Conservation (phyloP, 2,797 vertebrate genomes). For the Enteromius anoplus region DNA sequence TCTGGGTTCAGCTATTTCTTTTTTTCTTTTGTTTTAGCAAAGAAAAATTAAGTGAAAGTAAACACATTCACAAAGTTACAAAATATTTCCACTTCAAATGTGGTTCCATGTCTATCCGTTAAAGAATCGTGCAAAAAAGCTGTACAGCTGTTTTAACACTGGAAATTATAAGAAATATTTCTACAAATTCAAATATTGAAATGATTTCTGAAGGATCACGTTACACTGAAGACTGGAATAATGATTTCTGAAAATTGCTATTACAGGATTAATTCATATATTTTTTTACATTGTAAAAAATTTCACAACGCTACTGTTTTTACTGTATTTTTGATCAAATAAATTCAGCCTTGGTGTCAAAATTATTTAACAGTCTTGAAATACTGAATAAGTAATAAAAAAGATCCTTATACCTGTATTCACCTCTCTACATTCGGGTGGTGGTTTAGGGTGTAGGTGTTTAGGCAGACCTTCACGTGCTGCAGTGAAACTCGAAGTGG, state of each 20-base stretch:
- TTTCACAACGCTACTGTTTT: not conserved
- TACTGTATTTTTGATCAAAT: not conserved
- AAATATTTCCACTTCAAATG: not conserved
- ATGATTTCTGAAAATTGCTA: not conserved
- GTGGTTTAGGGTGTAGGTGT: conserved; percentile 58
- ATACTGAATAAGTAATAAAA: not conserved
- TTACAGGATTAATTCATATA: not conserved
- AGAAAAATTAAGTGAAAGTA: not conserved
- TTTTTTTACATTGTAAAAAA: not conserved
- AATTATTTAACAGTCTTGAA: not conserved
- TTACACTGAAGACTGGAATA: not conserved
- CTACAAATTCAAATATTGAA: not conserved
- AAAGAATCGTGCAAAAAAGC: not conserved
- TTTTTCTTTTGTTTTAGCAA: not conserved
- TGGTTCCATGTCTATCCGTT: not conserved
- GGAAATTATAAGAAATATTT: not conserved
- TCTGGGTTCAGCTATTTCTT: not conserved
- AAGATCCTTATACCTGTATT: conserved; percentile 74
- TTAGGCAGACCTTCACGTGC: conserved; percentile 63
- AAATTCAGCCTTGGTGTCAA: not conserved
- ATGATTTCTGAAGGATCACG: not conserved
- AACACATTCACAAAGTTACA: not conserved
- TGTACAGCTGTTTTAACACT: not conserved
- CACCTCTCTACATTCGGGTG: conserved; percentile 65
- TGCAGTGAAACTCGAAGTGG: conserved; percentile 57